Evolutionary conservation across 23 tunicate genomes (phyloP), one percentile per base, ranked within the genome.

Genomic region (Halocynthia aurantium): DNA sequence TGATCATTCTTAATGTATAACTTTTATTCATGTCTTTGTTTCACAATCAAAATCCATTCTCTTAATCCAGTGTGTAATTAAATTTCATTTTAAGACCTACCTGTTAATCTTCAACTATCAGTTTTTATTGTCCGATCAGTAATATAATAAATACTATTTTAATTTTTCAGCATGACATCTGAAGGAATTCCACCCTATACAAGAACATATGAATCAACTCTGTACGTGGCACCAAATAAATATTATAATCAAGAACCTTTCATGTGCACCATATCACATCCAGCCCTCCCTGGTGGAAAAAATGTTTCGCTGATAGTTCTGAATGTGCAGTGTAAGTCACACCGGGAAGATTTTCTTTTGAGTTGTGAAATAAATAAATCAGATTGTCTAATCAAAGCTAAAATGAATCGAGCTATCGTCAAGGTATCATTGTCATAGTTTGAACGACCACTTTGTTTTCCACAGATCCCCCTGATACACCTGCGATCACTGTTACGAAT

Each of bases 281-380:
- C 82, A 62, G 83, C 73, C 53, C 63, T 78, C n/a, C 18, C 52
- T 7, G 8, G 49, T 7, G 18, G n/a, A 10, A 22, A 20, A 6
- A 68, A 70, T 5, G 18, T 54, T 7, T 61, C 51, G 31, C 21
- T 71, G 63, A 22, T 78, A 72, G 40, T 49, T 10, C 75, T 72
- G 22, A 78, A 77, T 84, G 89, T 84, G 15, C 71, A 82, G 19
- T 84, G 89, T 84, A 78, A 78, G 86, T 71, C 12, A 10, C 79
- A 15, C 6, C 50, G 72, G 50, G 55, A 19, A n/a, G 13, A 15
- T 52, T n/a, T 74, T 74, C 10, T 50, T 52, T 10, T 74, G 62
- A 12, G 15, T 51, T 53, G 10, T 7, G 18, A 5, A 5, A 49
- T n/a, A 74, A 74, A 74, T 9, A 49, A 0, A 2, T n/a, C 12